phyloP scores from a whole-genome alignment of 2,888 invertebrate species.

The Aspidiotus destructor region DNA sequence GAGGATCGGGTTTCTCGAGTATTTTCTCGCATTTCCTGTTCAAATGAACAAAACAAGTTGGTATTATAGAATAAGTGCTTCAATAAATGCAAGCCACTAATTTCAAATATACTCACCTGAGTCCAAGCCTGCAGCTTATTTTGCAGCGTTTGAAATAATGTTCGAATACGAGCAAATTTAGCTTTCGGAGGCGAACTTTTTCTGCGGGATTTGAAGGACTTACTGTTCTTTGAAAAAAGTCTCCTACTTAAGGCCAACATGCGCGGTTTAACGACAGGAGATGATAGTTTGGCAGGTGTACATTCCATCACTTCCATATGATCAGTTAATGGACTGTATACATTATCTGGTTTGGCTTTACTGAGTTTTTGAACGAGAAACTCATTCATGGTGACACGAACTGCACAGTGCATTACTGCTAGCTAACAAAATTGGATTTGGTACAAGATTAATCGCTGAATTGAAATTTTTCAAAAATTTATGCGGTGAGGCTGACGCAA shows the following conservation, averaged over 20 bases:
- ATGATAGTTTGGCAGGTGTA: background rate
- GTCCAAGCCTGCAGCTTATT: slow-evolving; percentile 16
- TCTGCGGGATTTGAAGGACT: slow-evolving; percentile 12
- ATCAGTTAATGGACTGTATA: slow-evolving; percentile 9
- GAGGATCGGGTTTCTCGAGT: background rate
- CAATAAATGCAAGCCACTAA: background rate
- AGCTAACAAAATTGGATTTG: too few species aligned
- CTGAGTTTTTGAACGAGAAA: slow-evolving; percentile 8
- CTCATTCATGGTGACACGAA: slow-evolving; percentile 10
- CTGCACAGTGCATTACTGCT: too few species aligned
- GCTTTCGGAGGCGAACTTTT: slow-evolving; percentile 1
- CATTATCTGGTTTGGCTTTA: slow-evolving; percentile 6
- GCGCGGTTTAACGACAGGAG: background rate
- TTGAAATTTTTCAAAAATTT: too few species aligned
- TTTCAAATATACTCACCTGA: slow-evolving; percentile 1
- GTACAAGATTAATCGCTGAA: too few species aligned
- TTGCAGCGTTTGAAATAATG: slow-evolving; percentile 14
- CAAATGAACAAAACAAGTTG: background rate
- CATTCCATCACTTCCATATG: background rate
- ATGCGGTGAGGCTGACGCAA: too few species aligned
- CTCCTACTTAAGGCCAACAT: background rate
- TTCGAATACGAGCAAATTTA: slow-evolving; percentile 8
- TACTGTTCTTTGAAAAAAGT: slow-evolving; percentile 14
- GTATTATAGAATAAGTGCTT: background rate
- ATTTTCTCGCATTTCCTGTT: slow-evolving; percentile 9